These are phyloP conservation scores for Mythimna impura DNA, from an alignment of 2,888 invertebrate species.

Conservation along the genomic window DNA sequence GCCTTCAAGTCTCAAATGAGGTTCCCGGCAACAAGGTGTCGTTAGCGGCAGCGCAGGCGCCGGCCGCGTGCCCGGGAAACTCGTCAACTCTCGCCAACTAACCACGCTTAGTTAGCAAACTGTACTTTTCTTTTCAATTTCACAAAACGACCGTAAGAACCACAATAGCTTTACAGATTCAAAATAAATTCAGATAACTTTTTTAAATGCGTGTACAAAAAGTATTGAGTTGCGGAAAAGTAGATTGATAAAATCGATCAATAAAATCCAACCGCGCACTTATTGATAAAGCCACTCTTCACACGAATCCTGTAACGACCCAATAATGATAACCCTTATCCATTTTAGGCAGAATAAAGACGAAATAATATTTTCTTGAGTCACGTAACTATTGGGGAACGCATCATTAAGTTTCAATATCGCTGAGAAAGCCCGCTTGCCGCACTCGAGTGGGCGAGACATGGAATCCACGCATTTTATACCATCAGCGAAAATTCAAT, in stretches of 20 bases:
- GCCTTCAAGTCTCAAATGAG: constrained; percentile 57
- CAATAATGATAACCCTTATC: constrained; percentile 47
- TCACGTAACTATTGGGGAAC: constrained; percentile 68
- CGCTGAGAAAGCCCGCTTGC: constrained; percentile 67
- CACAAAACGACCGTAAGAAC: constrained; percentile 46
- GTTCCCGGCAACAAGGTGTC: constrained; percentile 71
- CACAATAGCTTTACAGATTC: constrained; percentile 25
- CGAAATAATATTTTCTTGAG: constrained; percentile 64
- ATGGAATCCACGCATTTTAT: constrained; percentile 74
- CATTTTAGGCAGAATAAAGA: constrained; percentile 52
- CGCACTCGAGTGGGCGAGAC: constrained; percentile 65
- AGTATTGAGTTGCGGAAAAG: not conserved
- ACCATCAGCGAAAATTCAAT: constrained; percentile 81
- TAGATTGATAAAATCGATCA: constrained; percentile 28
- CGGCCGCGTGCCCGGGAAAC: not conserved
- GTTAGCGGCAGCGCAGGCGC: constrained; percentile 61
- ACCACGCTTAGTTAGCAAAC: constrained; percentile 73
- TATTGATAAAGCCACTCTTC: constrained; percentile 37
- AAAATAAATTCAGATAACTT: constrained; percentile 37
- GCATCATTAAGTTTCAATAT: constrained; percentile 74
- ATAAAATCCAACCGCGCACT: constrained; percentile 35
- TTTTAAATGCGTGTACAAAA: not conserved
- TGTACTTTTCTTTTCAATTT: constrained; percentile 78
- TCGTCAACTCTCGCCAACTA: constrained; percentile 69
- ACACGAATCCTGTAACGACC: constrained; percentile 31